Evolutionary conservation across 2,888 invertebrate genomes (phyloP), one percentile per base, ranked within the genome.

Genomic region (Trachelus stipa): DNA sequence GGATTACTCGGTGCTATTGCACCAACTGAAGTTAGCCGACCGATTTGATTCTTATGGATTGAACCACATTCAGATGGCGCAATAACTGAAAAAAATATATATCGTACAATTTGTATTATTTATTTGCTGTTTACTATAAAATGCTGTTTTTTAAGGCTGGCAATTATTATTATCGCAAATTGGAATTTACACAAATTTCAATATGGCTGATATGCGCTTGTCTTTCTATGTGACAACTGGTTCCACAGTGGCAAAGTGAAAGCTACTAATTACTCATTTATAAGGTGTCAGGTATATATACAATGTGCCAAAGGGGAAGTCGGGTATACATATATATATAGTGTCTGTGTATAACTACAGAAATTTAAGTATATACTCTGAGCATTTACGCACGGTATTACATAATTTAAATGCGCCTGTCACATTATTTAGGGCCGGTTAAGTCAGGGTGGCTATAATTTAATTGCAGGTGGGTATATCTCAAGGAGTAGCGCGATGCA

Each of bases 361-460:
- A 56, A 56, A 56, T 56, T 56, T 9, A 23, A 56, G 56, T 56
- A 9, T 56, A 56, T 56, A 9, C 56, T 56, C 23, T 56, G 56
- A 83, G 87, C 85, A 87, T 88, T 88, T 87, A 88, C 87, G 88
- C 83, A 84, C 83, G 83, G 85, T 85, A 87, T 89, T 88, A 89
- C 86, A 86, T 89, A 89, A 89, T 89, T 89, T 88, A 88, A 84
- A 82, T 83, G 81, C 82, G 83, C 83, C 85, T 83, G 86, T 85
- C 85, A 85, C 87, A 89, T 89, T 89, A 88, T 87, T 88, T 87
- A 88, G 82, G 30, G 79, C 83, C 84, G 85, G 86, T 85, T 85
- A 81, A 82, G 85, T 80, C 82, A 79, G 83, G 81, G 81, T 84
- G 86, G 84, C 87, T 86, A 87, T 89, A 89, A 90, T 89, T 90